Percentiles rank a stretch among this genome's conserved stretches.
Conservation (phyloP, 2,888 invertebrate genomes). For the Diarsia mendica region DNA sequence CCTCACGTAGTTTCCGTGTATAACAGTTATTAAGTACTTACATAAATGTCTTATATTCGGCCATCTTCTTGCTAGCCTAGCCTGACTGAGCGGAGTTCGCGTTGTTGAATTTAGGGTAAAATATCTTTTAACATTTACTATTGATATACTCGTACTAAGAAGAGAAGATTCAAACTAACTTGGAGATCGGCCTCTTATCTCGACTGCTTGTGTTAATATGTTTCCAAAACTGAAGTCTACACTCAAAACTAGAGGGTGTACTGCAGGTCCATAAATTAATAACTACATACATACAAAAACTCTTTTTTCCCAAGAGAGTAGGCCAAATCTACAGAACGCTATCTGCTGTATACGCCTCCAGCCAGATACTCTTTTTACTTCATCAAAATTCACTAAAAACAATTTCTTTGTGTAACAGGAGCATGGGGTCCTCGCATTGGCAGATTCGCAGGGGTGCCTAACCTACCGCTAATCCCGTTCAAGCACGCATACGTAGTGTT, state of each 20-base stretch:
- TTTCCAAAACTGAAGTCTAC: not conserved
- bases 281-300: not conserved
- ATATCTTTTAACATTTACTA: not conserved
- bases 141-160: not conserved
- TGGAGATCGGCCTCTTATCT: not conserved
- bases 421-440: constrained; percentile 95
- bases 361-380: not conserved
- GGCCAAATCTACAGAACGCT: no score
- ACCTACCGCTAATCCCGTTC: constrained; percentile 95
- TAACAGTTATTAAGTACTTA: no score
- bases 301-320: not conserved
- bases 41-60: no score
- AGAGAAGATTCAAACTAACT: not conserved
- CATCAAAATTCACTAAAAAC: not conserved
- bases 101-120: not conserved
- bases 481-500: constrained; percentile 97
- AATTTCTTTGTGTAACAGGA: constrained; percentile 38
- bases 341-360: no score
- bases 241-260: no score
- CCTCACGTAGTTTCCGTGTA: not conserved
- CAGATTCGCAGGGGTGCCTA: constrained; percentile 91
- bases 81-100: not conserved
- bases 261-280: no score
- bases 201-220: not conserved
- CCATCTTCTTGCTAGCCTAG: no score